Evolutionary conservation across 1,140 invertebrate genomes (phyloP), one percentile per base, ranked within the genome.

Genomic region (Heliothis subflexa): DNA sequence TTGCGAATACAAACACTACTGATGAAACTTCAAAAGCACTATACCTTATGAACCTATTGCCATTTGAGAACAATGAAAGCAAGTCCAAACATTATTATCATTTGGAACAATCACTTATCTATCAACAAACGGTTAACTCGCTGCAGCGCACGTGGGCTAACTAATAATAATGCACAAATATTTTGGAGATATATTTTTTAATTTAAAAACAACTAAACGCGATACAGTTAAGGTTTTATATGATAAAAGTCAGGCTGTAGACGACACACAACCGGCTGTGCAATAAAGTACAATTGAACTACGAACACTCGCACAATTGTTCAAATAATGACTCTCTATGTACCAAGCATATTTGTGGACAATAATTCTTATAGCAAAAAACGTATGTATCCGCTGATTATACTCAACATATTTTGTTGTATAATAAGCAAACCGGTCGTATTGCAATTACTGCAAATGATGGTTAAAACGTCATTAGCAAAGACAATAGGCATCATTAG

Each of bases 61-160:
- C 18, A 75, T 75, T 50, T 50, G 59, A 75, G 73, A 75, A 75
- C 73, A 76, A 76, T 76, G 74, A 61, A 72, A 72, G 16, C 16
- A 61, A 78, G 40, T 59, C 64, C 62, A 78, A 78, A 78, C 75
- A 78, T 70, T 70, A 70, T 70, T 57, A 78, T 78, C 64, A 64
- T 52, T 40, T 28, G 16, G 16, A 75, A 75, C 59, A 75, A 50
- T 72, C 70, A 72, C 40, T 75, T 47, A 59, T 28, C 47, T 47
- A 59, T 28, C 47, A 74, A 55, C 52, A 74, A n/a, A 61, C 59
- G 57, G 10, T 9, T 45, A 25, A 61, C 40, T 18, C 33, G 11
- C 54, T 21, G 55, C 14, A 45, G 57, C 16, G 74, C 62, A 55
- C 50, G 50, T 66, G 45, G 55, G 9, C 14, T 21, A 18, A 57